Base-by-base conservation (phyloP, 2,113 vertebrate genomes). In the Phylloscopus trochilus region DNA sequence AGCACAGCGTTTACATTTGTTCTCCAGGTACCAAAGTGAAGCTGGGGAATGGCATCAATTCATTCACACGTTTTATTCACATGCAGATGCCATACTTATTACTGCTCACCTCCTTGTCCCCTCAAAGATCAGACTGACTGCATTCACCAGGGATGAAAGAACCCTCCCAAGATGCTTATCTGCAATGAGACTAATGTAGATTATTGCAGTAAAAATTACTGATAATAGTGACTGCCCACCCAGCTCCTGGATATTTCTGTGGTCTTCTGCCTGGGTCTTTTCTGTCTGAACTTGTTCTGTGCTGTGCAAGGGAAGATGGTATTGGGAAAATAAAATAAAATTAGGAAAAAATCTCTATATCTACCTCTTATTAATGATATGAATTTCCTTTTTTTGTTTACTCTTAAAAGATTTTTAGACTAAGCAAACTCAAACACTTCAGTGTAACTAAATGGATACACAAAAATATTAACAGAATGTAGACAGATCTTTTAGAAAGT, bases 331-430 rank as follows among this genome's bases (percentile, higher is more conserved):
- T 11, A 51, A 83, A 64, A 44, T 13, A 46, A 43, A 83, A 37
- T 8, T 11, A 17, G 33, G 15, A 5, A 53, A 7, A 44, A 58
- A 13, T 3, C 3, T 15, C 6, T 63, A 3, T 15, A n/a, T 53
- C 31, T 72, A 53, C 6, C 11, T 69, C 22, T 69, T 63, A 55
- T 21, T 68, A 77, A 66, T 52, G 39, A 14, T 60, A 5, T 21
- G 0, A 8, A 3, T 60, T 33, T 6, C 4, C 0, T 22, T 63
- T 72, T 68, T 56, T 8, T 1, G 5, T 12, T 56, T 30, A 2
- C 46, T 35, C 26, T 59, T 8, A 26, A 55, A 55, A 4, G 14
- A 6, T 3, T 10, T 15, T 30, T 33, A 55, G 31, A 46, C n/a
- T 31, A 67, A 82, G 31, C 5, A 67, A 82, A 70, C 8, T 46